Evolutionary conservation across 2,888 invertebrate genomes (phyloP), one percentile per base, ranked within the genome.

Genomic region (Monopis laevigella): DNA sequence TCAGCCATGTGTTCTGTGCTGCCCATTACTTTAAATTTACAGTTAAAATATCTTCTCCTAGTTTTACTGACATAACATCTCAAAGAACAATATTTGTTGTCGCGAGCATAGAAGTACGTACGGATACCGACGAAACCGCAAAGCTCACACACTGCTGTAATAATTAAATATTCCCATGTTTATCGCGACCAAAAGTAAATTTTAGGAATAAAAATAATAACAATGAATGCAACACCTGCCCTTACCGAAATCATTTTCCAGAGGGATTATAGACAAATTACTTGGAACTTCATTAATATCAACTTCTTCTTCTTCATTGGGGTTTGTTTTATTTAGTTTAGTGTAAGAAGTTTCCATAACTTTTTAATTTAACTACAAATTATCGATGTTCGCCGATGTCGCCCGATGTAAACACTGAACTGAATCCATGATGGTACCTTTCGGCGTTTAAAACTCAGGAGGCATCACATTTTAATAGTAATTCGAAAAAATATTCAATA

Each of bases 161-260:
- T 28, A 28, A n/a, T 28, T n/a, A 28, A 28, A n/a, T n/a, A n/a
- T n/a, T n/a, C n/a, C n/a, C 28, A 28, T 28, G 6, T 24, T 24
- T 8, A 24, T 24, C n/a, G n/a, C n/a, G n/a, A n/a, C n/a, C n/a
- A n/a, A n/a, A n/a, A n/a, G n/a, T n/a, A n/a, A n/a, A n/a, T n/a
- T n/a, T n/a, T n/a, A n/a, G n/a, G n/a, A n/a, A n/a, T n/a, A n/a
- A n/a, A n/a, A n/a, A n/a, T n/a, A n/a, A n/a, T n/a, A n/a, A n/a
- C n/a, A n/a, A n/a, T n/a, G n/a, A n/a, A n/a, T n/a, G n/a, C n/a
- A n/a, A n/a, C n/a, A n/a, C n/a, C n/a, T n/a, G n/a, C n/a, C n/a
- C 86, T 85, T 81, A 93, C 93, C 93, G 82, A 93, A 93, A 69
- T 93, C 92, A 72, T 90, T 92, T 68, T 89, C 88, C 59, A 94